Conservation (phyloP, 2,113 vertebrate genomes). For the Butastur rufipennis region DNA sequence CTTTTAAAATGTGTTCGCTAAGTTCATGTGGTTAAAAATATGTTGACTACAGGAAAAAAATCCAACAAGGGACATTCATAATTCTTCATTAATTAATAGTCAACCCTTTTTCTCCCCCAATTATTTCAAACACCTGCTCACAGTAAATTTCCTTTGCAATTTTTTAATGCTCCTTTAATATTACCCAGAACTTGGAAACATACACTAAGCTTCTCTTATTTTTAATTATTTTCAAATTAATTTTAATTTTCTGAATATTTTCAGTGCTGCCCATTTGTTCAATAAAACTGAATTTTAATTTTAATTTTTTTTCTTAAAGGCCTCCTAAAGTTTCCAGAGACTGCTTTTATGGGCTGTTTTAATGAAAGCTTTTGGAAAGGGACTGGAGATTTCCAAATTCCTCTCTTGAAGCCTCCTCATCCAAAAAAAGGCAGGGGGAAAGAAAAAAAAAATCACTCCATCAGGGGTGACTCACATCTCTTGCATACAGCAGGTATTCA, state of each 20-base stretch:
- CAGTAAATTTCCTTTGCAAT: slow-evolving; percentile 71
- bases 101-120: slow-evolving; percentile 45
- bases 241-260: slow-evolving; percentile 75
- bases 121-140: slow-evolving; percentile 77
- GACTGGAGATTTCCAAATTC: slow-evolving; percentile 21
- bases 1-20: slow-evolving; percentile 31
- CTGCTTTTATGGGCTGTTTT: slow-evolving; percentile 62
- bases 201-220: slow-evolving; percentile 60
- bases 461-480: neutral
- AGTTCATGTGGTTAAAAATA: slow-evolving; percentile 53
- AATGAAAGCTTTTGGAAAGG: slow-evolving; percentile 55
- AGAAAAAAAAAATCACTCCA: neutral
- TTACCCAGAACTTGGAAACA: slow-evolving; percentile 64
- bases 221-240: slow-evolving; percentile 82
- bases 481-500: neutral
- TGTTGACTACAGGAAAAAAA: slow-evolving; percentile 47
- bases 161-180: slow-evolving; percentile 65
- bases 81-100: slow-evolving; percentile 68
- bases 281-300: slow-evolving; percentile 73
- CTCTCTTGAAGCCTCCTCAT: slow-evolving; percentile 23
- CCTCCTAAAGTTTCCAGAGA: slow-evolving; percentile 65
- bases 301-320: slow-evolving; percentile 37
- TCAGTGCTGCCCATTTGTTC: slow-evolving; percentile 61
- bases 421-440: neutral
- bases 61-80: slow-evolving; percentile 54